These are phyloP conservation scores for Hippocampus abdominalis DNA, from an alignment of 2,113 vertebrate genomes.

Conservation along the genomic window DNA sequence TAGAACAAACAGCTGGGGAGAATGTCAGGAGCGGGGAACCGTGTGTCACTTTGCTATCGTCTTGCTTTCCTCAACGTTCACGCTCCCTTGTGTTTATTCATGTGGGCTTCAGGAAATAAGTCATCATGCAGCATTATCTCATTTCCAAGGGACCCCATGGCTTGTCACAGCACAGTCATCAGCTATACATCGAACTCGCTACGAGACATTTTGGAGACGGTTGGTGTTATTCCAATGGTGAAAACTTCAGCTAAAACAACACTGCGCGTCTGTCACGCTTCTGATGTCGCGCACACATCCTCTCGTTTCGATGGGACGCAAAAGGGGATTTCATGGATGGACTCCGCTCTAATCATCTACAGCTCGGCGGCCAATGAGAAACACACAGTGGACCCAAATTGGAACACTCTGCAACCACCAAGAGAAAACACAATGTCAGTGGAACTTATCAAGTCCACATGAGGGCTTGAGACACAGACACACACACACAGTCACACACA, in stretches of 20 bases:
- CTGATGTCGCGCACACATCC: conserved; percentile 41
- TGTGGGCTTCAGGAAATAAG: conserved; percentile 50
- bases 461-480: conserved; percentile 34
- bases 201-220: conserved; percentile 40
- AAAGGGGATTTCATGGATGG: conserved; percentile 70
- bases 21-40: conserved; percentile 6
- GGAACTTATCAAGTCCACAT: conserved; percentile 70
- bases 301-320: conserved; percentile 37
- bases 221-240: conserved; percentile 54
- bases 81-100: conserved; percentile 52
- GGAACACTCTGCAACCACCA: conserved; percentile 66
- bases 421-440: conserved; percentile 70
- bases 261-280: conserved; percentile 39
- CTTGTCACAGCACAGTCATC: conserved; percentile 16
- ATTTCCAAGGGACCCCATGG: conserved; percentile 41
- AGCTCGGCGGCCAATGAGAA: conserved; percentile 64
- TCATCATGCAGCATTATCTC: conserved; percentile 53
- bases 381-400: conserved; percentile 59
- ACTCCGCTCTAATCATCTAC: conserved; percentile 69
- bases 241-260: conserved; percentile 44
- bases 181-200: conserved; percentile 38
- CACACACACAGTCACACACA: conserved; percentile 22
- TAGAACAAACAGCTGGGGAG: conserved; percentile 23
- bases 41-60: conserved; percentile 4
- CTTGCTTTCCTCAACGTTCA: conserved; percentile 11